These are phyloP conservation scores for Zootermopsis nevadensis DNA, from an alignment of 2,888 invertebrate species.

Conservation along the genomic window DNA sequence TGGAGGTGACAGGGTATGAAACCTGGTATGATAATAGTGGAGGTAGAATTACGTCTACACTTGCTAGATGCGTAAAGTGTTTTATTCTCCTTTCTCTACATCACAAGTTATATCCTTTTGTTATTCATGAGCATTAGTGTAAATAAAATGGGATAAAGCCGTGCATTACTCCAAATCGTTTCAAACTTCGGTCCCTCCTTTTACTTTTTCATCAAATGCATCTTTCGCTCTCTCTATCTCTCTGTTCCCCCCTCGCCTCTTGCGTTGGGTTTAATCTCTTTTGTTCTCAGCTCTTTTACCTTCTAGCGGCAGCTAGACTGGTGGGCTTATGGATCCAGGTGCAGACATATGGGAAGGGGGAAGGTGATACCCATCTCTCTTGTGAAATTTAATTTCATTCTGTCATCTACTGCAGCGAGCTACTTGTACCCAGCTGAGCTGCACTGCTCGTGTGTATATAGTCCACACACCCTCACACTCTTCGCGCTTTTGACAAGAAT, in stretches of 20 bases:
- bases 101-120: conserved; percentile 8
- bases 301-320: conserved; percentile 28
- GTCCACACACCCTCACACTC: neutral
- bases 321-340: conserved; percentile 23
- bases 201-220: neutral
- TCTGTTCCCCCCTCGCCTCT: neutral
- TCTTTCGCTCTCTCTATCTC: neutral
- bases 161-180: neutral
- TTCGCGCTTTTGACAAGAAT: conserved; percentile 30
- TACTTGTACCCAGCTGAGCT: neutral
- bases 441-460: conserved; percentile 16
- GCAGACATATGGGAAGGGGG: conserved; percentile 14
- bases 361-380: conserved; percentile 19
- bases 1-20: neutral
- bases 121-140: conserved; percentile 5
- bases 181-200: neutral
- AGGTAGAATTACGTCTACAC: neutral
- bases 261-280: conserved; percentile 37
- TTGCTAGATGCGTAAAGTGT: neutral
- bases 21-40: neutral
- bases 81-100: neutral
- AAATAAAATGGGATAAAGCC: neutral
- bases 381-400: conserved; percentile 32
- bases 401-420: conserved; percentile 31
- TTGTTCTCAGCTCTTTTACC: conserved; percentile 48